Base-by-base conservation (phyloP, 2,888 invertebrate genomes). In the Andricus quercusramuli region DNA sequence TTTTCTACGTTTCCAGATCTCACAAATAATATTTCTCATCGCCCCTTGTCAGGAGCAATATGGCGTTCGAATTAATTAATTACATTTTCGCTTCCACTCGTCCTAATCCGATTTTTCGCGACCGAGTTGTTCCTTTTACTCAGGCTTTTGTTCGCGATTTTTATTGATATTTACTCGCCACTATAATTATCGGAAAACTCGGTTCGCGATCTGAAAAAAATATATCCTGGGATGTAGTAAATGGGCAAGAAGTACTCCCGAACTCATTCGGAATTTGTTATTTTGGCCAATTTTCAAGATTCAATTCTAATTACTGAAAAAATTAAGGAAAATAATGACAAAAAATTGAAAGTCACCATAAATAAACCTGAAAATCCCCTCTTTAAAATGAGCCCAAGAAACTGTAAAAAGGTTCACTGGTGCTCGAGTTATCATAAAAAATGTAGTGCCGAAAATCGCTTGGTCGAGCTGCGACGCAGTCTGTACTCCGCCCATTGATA, bases 21-120 rank as follows among this genome's bases (percentile, higher is more conserved):
- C 74, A 85, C 81, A 86, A 88, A 85, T 86, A 88, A 88, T 88
- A 88, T 90, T 87, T 88, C 86, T 87, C 82, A 84, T 85, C 85
- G 83, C 80, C 86, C 70, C 79, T 83, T 87, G 90, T 90, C 91
- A 86, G 86, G 82, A 86, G 86, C 91, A 90, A 90, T 88, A 90
- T 87, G 90, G 86, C 87, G 89, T 82, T 86, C 85, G 89, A 90
- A 90, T 90, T 90, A 91, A 92, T 92, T 91, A 91, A 92, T 92
- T 90, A 89, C 90, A 89, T 91, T 88, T 86, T 85, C 85, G 85
- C 82, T 86, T 81, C 83, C 78, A 86, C 86, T 82, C 83, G 83
- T 87, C 85, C 87, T 90, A 91, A 92, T 91, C 91, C 90, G 90
- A 92, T 92, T 90, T 89, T 88, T 87, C 88, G 85, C 90, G 90